Percentiles rank a stretch among this genome's conserved stretches.
These are phyloP conservation scores for Drosophila kepulauana DNA, from an alignment of 1,140 invertebrate genomes.

Conservation along the genomic window DNA sequence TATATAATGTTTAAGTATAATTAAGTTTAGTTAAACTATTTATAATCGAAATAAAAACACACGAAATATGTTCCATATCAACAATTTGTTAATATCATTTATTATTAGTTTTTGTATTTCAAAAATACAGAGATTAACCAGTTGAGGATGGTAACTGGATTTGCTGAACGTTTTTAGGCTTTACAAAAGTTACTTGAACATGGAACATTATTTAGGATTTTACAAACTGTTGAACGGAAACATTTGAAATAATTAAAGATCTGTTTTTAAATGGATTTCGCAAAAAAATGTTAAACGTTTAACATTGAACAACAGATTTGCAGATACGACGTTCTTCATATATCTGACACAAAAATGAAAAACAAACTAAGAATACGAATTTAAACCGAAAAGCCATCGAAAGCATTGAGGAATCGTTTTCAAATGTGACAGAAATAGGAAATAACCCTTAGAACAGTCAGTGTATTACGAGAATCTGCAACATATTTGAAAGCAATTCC, in stretches of 20 bases:
- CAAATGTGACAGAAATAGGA: not conserved
- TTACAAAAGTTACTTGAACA: not conserved
- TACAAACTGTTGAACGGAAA: conserved; percentile 6
- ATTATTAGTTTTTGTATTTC: not conserved
- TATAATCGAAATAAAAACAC: conserved; percentile 5
- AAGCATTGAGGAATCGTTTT: conserved; percentile 14
- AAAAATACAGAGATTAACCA: conserved; percentile 9
- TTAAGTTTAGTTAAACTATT: conserved; percentile 47
- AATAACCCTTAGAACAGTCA: not conserved
- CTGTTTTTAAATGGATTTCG: conserved; percentile 15
- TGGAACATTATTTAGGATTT: conserved; percentile 10
- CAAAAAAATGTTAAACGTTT: conserved; percentile 48
- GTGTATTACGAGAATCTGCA: not conserved
- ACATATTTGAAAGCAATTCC: conserved; percentile 3
- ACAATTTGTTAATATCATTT: not conserved
- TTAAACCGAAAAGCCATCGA: conserved; percentile 44
- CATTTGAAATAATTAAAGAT: conserved; percentile 5
- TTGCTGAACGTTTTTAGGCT: conserved; percentile 2
- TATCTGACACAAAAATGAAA: conserved; percentile 30
- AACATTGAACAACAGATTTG: conserved; percentile 44
- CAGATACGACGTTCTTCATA: not conserved
- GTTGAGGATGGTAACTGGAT: conserved; percentile 25
- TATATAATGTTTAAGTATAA: conserved; percentile 48
- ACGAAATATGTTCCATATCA: not conserved
- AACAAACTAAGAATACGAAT: conserved; percentile 34